Conservation (phyloP, 2,113 vertebrate species). For the Xiphophorus hellerii region DNA sequence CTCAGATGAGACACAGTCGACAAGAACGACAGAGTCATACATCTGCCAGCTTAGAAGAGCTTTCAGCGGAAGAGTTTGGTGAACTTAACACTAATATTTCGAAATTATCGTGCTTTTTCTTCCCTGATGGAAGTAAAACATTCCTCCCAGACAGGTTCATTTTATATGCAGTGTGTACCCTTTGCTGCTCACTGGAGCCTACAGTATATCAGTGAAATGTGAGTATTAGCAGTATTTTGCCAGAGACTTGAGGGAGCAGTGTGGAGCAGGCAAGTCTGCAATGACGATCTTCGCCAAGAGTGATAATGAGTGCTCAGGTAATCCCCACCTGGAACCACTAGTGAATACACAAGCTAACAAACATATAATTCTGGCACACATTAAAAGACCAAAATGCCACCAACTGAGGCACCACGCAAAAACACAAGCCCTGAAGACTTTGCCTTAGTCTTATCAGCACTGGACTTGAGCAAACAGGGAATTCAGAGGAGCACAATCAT, state of each 20-base stretch:
- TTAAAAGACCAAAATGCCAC: constrained; percentile 31
- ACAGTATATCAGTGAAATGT: constrained; percentile 41
- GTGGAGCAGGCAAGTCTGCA: constrained; percentile 39
- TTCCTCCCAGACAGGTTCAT: constrained; percentile 1
- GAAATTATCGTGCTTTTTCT: constrained; percentile 16
- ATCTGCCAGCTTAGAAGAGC: constrained; percentile 11
- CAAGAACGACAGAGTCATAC: constrained; percentile 31
- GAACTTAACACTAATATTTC: constrained; percentile 12
- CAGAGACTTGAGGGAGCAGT: constrained; percentile 16
- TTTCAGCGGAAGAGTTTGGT: constrained; percentile 18
- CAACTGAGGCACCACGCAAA: constrained; percentile 9
- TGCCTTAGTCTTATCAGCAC: constrained; percentile 55
- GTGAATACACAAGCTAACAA: constrained; percentile 29
- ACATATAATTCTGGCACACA: neutral
- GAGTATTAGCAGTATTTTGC: constrained; percentile 52
- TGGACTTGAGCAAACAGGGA: constrained; percentile 30
- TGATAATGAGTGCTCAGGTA: constrained; percentile 69
- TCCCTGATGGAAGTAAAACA: constrained; percentile 4
- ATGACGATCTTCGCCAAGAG: constrained; percentile 65
- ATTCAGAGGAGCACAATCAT: constrained; percentile 57
- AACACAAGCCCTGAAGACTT: constrained; percentile 11
- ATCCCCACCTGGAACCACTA: constrained; percentile 60
- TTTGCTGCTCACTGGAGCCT: constrained; percentile 36
- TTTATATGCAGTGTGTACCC: constrained; percentile 20
- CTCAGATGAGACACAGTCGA: constrained; percentile 56